Evolutionary conservation across 2,888 invertebrate genomes (phyloP), one percentile per base, ranked within the genome.

Genomic region (Eueremaeus valkanovi): DNA sequence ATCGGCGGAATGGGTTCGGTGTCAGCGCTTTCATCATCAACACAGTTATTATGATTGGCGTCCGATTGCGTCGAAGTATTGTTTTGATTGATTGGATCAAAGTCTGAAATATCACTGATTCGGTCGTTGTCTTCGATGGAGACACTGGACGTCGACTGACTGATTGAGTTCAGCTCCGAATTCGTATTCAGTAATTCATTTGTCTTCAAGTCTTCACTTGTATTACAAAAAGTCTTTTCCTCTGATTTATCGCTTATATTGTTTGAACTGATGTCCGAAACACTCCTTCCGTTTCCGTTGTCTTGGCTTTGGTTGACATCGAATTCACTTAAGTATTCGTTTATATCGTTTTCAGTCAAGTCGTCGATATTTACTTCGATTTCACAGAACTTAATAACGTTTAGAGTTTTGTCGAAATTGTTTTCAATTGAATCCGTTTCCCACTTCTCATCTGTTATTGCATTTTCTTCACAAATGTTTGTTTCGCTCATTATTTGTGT

Each of bases 311-410:
- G 27, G 2, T 33, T 31, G 63, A 16, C 8, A 11, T 58, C 73
- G 16, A 74, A 74, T 66, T 74, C 66, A 33, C 49, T 42, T 18
- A 75, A 33, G 27, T 49, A 70, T 51, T 51, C 36, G 55, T 75
- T 68, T 3, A 75, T 45, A 11, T 75, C 75, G 21, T 68, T 45
- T 58, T 75, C 75, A 21, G 45, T 55, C 75, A 75, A 68, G 13
- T 42, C 45, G 16, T 49, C 49, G 21, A 72, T 72, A 29, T 42
- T 45, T 11, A 42, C 49, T 45, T 72, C 72, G 33, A 49, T 49
- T 11, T 63, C 63, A 72, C 27, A 45, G 18, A 49, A 72, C 45
- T 49, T 49, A 6, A 70, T 27, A 3, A 70, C 40, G 11, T 70
- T 45, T 72, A 27, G 16, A 18, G 8, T 29, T 8, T 24, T 18